Conservation (phyloP, 2,113 vertebrate species). For the Gavialis gangeticus region DNA sequence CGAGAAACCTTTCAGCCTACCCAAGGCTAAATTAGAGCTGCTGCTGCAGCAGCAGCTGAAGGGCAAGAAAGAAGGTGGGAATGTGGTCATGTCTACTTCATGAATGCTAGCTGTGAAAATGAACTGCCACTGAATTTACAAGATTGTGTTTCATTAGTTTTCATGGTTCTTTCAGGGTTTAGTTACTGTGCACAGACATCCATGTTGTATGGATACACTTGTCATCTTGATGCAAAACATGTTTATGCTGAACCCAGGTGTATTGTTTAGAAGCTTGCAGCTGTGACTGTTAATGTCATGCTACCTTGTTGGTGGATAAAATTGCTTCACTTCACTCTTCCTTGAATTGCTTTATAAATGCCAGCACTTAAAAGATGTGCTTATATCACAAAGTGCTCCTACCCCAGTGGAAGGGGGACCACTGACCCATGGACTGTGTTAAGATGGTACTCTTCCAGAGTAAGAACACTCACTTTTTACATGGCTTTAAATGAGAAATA, state of each 20-base stretch:
- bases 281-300: not conserved
- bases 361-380: not conserved
- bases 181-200: not conserved
- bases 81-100: not conserved
- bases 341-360: too few relatives aligned
- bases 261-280: not conserved
- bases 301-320: not conserved
- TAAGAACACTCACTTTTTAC: slow-evolving; percentile 41
- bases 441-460: not conserved
- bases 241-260: not conserved
- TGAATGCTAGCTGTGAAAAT: rapidly evolving
- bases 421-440: not conserved
- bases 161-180: not conserved
- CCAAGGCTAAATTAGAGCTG: too few relatives aligned
- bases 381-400: not conserved
- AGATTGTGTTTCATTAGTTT: not conserved
- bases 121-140: not conserved
- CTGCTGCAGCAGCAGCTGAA: not conserved
- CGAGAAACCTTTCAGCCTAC: too few relatives aligned
- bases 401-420: not conserved
- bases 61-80: not conserved
- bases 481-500: slow-evolving; percentile 36
- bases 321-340: not conserved
- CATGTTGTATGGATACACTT: not conserved
- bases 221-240: not conserved